Conservation (phyloP, 2,888 invertebrate species). For the Colostygia pectinataria region DNA sequence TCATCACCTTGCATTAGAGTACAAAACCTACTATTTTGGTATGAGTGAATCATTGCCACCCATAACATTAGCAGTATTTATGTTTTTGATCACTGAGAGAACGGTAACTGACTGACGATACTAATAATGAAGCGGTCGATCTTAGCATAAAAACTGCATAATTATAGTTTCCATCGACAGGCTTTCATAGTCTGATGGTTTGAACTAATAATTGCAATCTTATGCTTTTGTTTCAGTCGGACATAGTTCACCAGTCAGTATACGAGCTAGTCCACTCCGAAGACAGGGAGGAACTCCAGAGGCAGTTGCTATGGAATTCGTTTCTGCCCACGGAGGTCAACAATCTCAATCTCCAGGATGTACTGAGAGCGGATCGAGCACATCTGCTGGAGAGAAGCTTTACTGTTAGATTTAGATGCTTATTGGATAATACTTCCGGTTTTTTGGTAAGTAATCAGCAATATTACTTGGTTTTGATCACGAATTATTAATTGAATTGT, state of each 20-base stretch:
- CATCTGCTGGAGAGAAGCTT: conserved; percentile 97
- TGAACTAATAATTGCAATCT: too few species aligned
- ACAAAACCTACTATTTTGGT: too few species aligned
- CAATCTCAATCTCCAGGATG: conserved; percentile 91
- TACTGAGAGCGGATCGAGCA: conserved; percentile 93
- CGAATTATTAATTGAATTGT: too few species aligned
- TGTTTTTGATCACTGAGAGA: too few species aligned
- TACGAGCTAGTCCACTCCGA: conserved; percentile 99
- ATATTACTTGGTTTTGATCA: too few species aligned
- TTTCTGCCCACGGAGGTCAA: conserved; percentile 92
- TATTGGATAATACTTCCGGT: conserved; percentile 99
- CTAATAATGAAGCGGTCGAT: too few species aligned
- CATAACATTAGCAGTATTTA: too few species aligned
- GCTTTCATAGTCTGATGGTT: too few species aligned
- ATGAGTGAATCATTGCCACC: too few species aligned
- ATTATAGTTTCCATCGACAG: too few species aligned
- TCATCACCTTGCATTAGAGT: not conserved
- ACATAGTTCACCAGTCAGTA: conserved; percentile 99
- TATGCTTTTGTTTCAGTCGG: conserved; percentile 89
- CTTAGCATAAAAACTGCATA: too few species aligned
- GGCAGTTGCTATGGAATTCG: conserved; percentile 97
- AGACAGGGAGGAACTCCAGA: conserved; percentile 97
- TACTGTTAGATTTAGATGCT: conserved; percentile 98
- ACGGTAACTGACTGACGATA: too few species aligned
- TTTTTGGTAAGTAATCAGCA: conserved; percentile 90